These are phyloP conservation scores for Dysdera silvatica DNA, from an alignment of 1,140 invertebrate genomes.

Conservation along the genomic window DNA sequence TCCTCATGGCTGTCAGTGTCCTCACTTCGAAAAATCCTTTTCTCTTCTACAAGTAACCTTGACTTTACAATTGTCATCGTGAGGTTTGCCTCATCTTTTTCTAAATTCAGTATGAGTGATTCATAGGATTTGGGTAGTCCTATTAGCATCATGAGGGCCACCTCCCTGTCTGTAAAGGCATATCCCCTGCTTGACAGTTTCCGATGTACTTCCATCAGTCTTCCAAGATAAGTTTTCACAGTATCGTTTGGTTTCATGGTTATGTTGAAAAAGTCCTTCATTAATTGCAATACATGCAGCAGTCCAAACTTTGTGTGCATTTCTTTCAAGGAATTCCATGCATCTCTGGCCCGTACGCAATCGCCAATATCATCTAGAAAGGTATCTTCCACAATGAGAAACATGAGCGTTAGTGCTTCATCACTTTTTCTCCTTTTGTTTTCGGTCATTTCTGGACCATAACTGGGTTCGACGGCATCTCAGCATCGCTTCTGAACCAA, in stretches of 20 bases:
- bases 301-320: background rate
- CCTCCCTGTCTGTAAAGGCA: conserved; percentile 7
- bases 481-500: background rate
- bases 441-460: background rate
- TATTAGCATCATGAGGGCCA: conserved; percentile 4
- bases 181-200: conserved; percentile 6
- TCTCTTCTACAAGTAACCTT: conserved; percentile 1
- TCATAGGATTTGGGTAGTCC: conserved; percentile 6
- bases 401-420: background rate
- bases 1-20: background rate
- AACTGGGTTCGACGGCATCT: background rate
- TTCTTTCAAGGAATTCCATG: background rate
- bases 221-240: too few relatives aligned
- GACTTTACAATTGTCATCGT: conserved; percentile 1
- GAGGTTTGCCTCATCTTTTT: conserved; percentile 1
- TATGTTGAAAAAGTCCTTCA: conserved; percentile 10
- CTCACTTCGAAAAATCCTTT: background rate
- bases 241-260: too few relatives aligned
- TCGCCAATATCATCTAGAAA: too few relatives aligned
- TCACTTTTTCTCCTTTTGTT: background rate
- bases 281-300: background rate
- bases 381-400: too few relatives aligned
- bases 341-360: too few relatives aligned
- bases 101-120: background rate
- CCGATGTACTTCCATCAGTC: background rate